Evolutionary conservation across 1,140 invertebrate species (phyloP).

Genomic region (Aphis craccivora): DNA sequence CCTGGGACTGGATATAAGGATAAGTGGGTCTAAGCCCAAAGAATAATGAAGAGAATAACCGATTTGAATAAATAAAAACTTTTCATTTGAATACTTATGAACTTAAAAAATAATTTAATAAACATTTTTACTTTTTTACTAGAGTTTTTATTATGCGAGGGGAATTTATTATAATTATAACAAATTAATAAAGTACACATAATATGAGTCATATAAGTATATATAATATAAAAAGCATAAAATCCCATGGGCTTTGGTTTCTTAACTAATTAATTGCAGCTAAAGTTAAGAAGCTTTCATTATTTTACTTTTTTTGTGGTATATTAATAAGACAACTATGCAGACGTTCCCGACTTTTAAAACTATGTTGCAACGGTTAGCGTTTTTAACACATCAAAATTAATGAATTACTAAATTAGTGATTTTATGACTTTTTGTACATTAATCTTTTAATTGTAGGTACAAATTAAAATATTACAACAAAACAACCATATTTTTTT

Average conservation of each 20-base stretch:
- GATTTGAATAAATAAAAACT: background rate
- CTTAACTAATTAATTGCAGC: background rate
- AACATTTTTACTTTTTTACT: background rate
- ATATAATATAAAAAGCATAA: background rate
- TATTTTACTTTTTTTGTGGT: background rate
- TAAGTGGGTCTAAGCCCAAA: background rate
- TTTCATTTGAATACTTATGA: background rate
- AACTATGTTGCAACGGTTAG: background rate
- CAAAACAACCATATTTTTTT: background rate
- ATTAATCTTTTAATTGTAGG: background rate
- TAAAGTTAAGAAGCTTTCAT: background rate
- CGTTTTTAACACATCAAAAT: background rate
- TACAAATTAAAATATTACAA: background rate
- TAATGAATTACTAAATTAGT: background rate
- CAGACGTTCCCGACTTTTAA: background rate
- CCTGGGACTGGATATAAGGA: too few species aligned
- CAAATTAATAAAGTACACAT: conserved; percentile 2
- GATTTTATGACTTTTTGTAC: background rate
- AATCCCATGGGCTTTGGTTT: background rate
- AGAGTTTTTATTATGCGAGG: background rate
- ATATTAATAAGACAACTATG: background rate
- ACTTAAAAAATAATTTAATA: background rate
- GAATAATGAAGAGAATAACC: background rate
- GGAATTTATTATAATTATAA: background rate
- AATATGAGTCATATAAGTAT: too few species aligned